These are phyloP conservation scores for Athene noctua DNA, from an alignment of 2,113 vertebrate species.

Conservation along the genomic window DNA sequence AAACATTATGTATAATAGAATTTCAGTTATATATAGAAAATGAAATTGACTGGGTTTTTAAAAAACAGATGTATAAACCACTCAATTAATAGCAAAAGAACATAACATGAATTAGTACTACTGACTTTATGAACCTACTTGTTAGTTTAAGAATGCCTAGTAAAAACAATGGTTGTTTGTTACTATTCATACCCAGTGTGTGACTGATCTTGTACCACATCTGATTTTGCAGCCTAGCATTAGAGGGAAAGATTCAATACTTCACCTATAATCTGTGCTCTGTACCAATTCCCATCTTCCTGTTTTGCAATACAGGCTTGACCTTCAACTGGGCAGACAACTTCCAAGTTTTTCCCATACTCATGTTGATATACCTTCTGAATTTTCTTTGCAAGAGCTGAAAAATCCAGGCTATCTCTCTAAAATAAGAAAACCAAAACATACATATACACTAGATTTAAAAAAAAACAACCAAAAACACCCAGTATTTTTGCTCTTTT, in stretches of 20 bases:
- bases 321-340: constrained; percentile 78
- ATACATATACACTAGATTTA: neutral
- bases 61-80: neutral
- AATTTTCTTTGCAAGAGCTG: constrained; percentile 75
- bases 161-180: neutral
- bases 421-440: constrained; percentile 51
- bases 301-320: constrained; percentile 87
- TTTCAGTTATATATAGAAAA: neutral
- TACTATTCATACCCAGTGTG: neutral
- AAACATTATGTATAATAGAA: neutral
- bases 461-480: neutral
- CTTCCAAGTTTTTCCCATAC: constrained; percentile 55
- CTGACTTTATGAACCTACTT: neutral
- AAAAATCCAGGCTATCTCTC: constrained; percentile 78
- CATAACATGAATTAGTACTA: neutral
- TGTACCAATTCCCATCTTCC: constrained; percentile 84
- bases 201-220: neutral
- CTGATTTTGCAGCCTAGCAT: neutral
- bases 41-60: rapidly evolving
- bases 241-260: neutral
- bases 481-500: neutral
- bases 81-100: neutral
- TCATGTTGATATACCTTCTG: constrained; percentile 76
- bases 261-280: constrained; percentile 85
- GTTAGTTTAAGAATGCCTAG: neutral